Base-by-base conservation (phyloP, 2,888 invertebrate species). In the Trachelus stipa region DNA sequence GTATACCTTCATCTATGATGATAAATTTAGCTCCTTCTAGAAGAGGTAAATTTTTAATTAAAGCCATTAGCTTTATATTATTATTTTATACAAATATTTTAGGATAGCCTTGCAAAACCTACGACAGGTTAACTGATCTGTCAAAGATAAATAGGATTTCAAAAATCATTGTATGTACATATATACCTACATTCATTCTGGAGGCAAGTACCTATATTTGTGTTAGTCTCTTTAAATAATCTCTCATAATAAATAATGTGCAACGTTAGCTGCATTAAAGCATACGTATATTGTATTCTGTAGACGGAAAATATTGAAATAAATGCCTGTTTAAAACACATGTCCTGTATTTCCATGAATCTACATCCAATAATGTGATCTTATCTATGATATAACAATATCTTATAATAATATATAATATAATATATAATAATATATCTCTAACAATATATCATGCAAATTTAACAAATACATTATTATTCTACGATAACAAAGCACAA, bases 1-100 rank as follows among this genome's bases (percentile, higher is more conserved):
- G 76, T 77, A 84, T 85, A 90, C 90, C 89, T 87, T 90, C 90
- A 73, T 90, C 88, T 73, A 90, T 78, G 73, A 90, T 80, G 68
- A 90, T 88, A 34, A 87, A 81, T 82, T 85, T 88, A 12, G 86
- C 81, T 34, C 85, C 87, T 30, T 87, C 85, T 34, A 84, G 76
- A 69, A 85, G 68, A 35, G 88, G 88, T 74, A 89, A 79, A 35
- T 81, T 85, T 81, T 80, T 84, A 34, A 86, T 77, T 73, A 82
- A 81, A 68, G 83, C 77, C 88, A 86, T 88, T 79, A 56, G 56
- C 56, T 56, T 56, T 23, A 23, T 56, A 56, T 56, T 56, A 23
- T 23, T 56, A 56, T 56, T 73, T 79, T 40, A 12, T 73, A 74
- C 34, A 77, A 56, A 37, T n/a, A 68, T 68, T 37, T 40, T 35